These are phyloP conservation scores for Meiosimyza platycephala DNA, from an alignment of 2,888 invertebrate species.

Conservation along the genomic window DNA sequence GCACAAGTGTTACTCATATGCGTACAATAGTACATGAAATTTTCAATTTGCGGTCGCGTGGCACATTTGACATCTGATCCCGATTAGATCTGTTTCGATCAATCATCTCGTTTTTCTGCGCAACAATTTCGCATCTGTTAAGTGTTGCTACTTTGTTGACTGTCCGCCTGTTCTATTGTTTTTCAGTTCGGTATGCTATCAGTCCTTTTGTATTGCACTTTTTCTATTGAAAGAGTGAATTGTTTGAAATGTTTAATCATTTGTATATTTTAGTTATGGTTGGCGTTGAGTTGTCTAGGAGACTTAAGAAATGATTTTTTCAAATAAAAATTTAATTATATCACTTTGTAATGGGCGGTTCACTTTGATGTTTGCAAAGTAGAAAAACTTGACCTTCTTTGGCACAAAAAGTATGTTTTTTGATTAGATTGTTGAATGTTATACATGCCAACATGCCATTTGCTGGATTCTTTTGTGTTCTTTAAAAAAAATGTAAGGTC, in stretches of 20 bases:
- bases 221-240: conserved; percentile 42
- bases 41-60: conserved; percentile 61
- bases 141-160: conserved; percentile 3
- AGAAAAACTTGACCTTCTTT: conserved; percentile 6
- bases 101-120: neutral
- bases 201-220: conserved; percentile 8
- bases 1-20: conserved; percentile 44
- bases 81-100: too few relatives aligned
- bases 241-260: conserved; percentile 60
- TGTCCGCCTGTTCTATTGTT: conserved; percentile 23
- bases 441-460: too few relatives aligned
- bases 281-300: conserved; percentile 53
- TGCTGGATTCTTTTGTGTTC: too few relatives aligned
- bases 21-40: conserved; percentile 29
- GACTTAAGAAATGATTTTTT: neutral
- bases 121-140: conserved; percentile 28
- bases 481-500: too few relatives aligned
- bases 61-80: conserved; percentile 27
- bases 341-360: conserved; percentile 4
- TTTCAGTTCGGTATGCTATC: neutral
- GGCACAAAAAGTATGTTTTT: too few relatives aligned
- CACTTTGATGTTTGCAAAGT: conserved; percentile 21
- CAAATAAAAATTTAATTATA: neutral
- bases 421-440: too few relatives aligned
- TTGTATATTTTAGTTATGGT: conserved; percentile 65